A percentile compares a stretch with the other conserved stretches of the same genome.
Conservation (phyloP, 2,113 vertebrate species). For the Tachuris rubrigastra region DNA sequence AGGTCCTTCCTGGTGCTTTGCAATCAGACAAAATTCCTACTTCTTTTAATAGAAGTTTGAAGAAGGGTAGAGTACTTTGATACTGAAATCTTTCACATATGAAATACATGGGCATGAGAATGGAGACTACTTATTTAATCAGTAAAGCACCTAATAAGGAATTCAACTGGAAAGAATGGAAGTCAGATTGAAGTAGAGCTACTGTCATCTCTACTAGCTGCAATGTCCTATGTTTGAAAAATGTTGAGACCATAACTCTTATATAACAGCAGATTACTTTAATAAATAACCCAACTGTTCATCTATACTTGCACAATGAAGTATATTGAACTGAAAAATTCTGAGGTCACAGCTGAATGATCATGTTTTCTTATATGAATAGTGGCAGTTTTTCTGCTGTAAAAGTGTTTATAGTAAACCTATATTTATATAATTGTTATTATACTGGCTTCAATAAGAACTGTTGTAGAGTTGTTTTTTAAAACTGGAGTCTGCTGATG, state of each 20-base stretch:
- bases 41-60: neutral
- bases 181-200: neutral
- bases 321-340: neutral
- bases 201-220: neutral
- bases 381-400: neutral
- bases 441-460: neutral
- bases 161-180: neutral
- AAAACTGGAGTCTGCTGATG: neutral
- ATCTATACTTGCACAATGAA: neutral
- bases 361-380: neutral
- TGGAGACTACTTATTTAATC: neutral
- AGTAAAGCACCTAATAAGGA: neutral
- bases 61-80: neutral
- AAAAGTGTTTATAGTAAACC: neutral
- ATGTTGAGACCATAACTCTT: neutral
- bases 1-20: neutral
- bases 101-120: neutral
- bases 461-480: neutral
- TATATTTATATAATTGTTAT: neutral
- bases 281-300: neutral
- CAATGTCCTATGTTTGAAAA: neutral
- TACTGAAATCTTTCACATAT: neutral
- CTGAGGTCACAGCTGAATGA: neutral
- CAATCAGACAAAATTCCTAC: neutral
- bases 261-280: neutral